Percentiles rank a stretch among this genome's conserved stretches.
phyloP scores from a whole-genome alignment of 2,113 vertebrate species.

The Bufo gargarizans region DNA sequence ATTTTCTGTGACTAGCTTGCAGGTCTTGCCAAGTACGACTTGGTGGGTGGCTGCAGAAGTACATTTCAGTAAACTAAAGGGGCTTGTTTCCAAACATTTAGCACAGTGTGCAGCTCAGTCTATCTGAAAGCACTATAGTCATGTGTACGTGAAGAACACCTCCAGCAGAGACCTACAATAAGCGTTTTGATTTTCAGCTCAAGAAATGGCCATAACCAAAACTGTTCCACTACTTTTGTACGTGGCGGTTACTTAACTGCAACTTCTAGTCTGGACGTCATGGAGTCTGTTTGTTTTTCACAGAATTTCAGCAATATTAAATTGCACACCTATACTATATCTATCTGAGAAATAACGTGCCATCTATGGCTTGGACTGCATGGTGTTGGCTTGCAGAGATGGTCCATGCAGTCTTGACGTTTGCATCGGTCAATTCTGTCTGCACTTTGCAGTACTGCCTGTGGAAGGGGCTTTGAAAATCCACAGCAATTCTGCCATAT shows the following conservation, averaged over 20 bases:
- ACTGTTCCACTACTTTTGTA: background rate
- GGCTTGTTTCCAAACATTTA: conserved; percentile 2
- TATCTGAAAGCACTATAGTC: background rate
- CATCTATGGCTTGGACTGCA: too few relatives aligned
- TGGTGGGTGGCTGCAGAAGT: conserved; percentile 40
- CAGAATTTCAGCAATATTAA: conserved; percentile 15
- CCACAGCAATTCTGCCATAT: too few relatives aligned
- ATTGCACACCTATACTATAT: background rate
- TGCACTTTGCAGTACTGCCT: too few relatives aligned
- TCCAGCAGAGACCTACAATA: background rate
- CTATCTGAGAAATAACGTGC: background rate
- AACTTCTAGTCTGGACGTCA: conserved; percentile 16
- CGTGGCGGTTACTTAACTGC: background rate
- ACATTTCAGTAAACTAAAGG: conserved; percentile 28
- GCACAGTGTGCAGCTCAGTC: conserved; percentile 20
- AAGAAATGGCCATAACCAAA: background rate
- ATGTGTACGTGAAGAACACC: background rate
- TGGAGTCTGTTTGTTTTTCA: conserved; percentile 63
- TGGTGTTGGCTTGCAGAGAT: too few relatives aligned
- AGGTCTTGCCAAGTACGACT: conserved; percentile 31
- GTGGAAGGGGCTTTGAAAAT: too few relatives aligned
- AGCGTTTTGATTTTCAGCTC: background rate
- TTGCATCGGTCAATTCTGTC: too few relatives aligned
- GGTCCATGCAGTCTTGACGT: too few relatives aligned
- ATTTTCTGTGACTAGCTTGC: conserved; percentile 17